phyloP scores from a whole-genome alignment of 1,140 invertebrate species.

The Streblospio benedicti region DNA sequence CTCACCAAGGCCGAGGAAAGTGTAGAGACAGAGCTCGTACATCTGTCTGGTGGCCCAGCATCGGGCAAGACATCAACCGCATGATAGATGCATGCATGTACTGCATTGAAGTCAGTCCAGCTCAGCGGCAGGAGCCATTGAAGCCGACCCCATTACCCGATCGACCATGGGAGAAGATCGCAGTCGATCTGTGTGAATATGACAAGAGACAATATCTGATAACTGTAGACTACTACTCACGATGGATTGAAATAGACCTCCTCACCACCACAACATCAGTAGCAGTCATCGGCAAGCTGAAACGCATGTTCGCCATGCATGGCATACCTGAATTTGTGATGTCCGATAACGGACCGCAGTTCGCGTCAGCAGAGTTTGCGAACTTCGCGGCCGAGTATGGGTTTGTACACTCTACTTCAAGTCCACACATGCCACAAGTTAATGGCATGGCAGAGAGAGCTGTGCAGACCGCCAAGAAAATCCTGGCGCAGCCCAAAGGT shows the following conservation, averaged over 20 bases:
- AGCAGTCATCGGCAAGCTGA: conserved; percentile 19
- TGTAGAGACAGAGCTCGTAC: too few species aligned
- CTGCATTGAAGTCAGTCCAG: too few species aligned
- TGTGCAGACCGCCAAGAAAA: conserved; percentile 12
- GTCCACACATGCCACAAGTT: conserved; percentile 22
- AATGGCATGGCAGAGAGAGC: conserved; percentile 16
- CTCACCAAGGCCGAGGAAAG: too few species aligned
- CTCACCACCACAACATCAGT: conserved; percentile 11
- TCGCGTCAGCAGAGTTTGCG: conserved; percentile 17
- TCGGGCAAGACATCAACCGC: too few species aligned
- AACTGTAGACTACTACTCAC: conserved; percentile 20
- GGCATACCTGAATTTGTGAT: conserved; percentile 22
- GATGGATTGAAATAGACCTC: conserved; percentile 16
- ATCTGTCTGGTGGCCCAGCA: too few species aligned
- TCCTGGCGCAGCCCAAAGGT: conserved; percentile 6
- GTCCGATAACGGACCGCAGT: conserved; percentile 27
- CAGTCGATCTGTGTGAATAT: conserved; percentile 11
- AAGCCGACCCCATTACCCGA: background rate
- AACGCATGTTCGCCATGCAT: conserved; percentile 21
- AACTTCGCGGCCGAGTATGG: conserved; percentile 33
- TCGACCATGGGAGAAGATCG: conserved; percentile 17
- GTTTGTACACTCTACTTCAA: conserved; percentile 34
- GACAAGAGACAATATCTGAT: conserved; percentile 14
- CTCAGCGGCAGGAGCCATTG: conserved; percentile 1
- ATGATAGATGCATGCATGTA: too few species aligned